Evolutionary conservation across 2,888 invertebrate genomes (phyloP).

Genomic region (Sarcophaga caerulescens): DNA sequence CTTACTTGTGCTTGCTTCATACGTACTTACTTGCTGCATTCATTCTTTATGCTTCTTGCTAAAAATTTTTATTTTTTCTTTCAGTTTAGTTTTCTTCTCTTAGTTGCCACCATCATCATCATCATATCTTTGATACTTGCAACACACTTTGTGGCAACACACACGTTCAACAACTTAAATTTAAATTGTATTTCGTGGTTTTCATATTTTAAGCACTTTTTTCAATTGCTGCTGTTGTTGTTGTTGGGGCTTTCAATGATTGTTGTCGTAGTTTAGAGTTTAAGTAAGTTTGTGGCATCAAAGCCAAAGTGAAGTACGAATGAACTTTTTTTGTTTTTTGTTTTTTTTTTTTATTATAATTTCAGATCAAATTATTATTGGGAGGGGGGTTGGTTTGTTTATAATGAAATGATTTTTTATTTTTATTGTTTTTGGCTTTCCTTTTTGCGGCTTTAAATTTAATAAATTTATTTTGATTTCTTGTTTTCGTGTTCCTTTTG

Average conservation of each 20-base stretch:
- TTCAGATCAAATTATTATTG: slow-evolving; percentile 45
- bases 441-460: slow-evolving; percentile 17
- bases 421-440: neutral
- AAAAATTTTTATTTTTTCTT: slow-evolving; percentile 35
- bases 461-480: slow-evolving; percentile 16
- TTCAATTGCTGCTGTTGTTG: neutral
- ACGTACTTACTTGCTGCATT: too few relatives aligned
- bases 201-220: slow-evolving; percentile 42
- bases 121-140: slow-evolving; percentile 2
- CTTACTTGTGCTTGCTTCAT: slow-evolving; percentile 32
- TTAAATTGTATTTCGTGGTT: slow-evolving; percentile 69
- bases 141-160: slow-evolving; percentile 31
- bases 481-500: neutral
- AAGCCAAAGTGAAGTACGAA: slow-evolving; percentile 21
- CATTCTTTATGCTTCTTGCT: slow-evolving; percentile 35
- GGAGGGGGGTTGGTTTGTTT: neutral
- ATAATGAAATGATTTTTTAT: slow-evolving; percentile 34
- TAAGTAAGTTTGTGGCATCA: slow-evolving; percentile 16
- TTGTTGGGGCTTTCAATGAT: slow-evolving; percentile 16
- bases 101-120: too few relatives aligned
- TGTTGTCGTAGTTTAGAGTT: slow-evolving; percentile 49
- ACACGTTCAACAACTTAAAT: slow-evolving; percentile 70
- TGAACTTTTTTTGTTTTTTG: too few relatives aligned
- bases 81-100: neutral
- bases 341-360: slow-evolving; percentile 25